Evolutionary conservation across 1,140 invertebrate species (phyloP).

Genomic region (Adoxophyes honmai): DNA sequence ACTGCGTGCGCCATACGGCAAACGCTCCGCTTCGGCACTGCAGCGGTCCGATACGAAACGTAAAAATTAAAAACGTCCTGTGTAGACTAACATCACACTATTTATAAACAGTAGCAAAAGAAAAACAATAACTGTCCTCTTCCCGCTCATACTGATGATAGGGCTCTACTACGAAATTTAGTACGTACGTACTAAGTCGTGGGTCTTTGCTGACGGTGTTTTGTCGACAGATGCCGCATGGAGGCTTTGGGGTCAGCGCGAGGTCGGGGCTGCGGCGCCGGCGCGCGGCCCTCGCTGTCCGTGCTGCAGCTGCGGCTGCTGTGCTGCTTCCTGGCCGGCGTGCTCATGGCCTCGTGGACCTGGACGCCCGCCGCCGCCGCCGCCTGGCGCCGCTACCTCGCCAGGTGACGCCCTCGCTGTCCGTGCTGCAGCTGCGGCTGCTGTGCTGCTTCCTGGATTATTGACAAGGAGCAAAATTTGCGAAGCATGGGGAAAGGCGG

Average conservation of each 20-base stretch:
- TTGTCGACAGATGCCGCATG: conserved; percentile 62
- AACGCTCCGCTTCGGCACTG: too few species aligned
- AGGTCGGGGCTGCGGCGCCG: conserved; percentile 78
- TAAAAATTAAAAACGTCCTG: too few species aligned
- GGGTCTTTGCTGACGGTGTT: too few species aligned
- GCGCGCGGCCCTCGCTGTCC: conserved; percentile 86
- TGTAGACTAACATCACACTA: too few species aligned
- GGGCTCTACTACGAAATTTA: too few species aligned
- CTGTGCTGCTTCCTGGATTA: conserved; percentile 89
- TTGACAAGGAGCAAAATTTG: conserved; percentile 92
- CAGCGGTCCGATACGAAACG: too few species aligned
- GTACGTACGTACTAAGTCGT: too few species aligned
- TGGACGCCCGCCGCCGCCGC: conserved; percentile 90
- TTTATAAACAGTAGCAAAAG: too few species aligned
- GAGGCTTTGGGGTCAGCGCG: conserved; percentile 41
- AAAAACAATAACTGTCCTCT: too few species aligned
- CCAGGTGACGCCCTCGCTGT: conserved; percentile 77
- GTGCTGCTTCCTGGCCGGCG: conserved; percentile 88
- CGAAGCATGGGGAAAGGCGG: too few species aligned
- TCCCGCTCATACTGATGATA: too few species aligned
- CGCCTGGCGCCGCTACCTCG: conserved; percentile 90
- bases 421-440: conserved; percentile 87
- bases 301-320: conserved; percentile 90
- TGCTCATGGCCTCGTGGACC: conserved; percentile 95
- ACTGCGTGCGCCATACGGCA: too few species aligned